These are phyloP conservation scores for Ctenopoma kingsleyae DNA, from an alignment of 2,797 vertebrate species.

Conservation along the genomic window DNA sequence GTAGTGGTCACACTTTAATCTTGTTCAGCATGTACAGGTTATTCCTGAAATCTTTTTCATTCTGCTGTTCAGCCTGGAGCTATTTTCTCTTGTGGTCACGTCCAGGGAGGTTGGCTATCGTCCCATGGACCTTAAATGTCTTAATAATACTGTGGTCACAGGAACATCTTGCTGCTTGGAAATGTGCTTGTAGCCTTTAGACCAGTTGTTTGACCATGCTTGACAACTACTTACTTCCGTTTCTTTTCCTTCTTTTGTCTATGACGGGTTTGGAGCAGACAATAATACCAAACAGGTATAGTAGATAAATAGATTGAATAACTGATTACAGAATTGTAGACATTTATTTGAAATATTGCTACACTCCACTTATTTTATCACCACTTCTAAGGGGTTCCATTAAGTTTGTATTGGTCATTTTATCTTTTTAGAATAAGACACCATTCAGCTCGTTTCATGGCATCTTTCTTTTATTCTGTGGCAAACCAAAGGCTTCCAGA, in stretches of 20 bases:
- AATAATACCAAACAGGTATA: not conserved
- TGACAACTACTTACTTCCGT: not conserved
- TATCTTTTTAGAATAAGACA: not conserved
- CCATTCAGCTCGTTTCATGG: not conserved
- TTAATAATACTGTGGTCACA: not conserved
- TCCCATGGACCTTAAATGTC: too few species aligned
- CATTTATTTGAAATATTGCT: not conserved
- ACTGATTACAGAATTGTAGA: too few species aligned
- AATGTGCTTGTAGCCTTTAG: not conserved
- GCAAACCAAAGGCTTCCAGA: not conserved
- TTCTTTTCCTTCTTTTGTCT: not conserved
- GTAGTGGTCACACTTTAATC: too few species aligned
- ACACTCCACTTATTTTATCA: not conserved
- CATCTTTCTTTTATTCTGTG: not conserved
- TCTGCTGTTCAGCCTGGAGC: too few species aligned
- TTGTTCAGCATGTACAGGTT: too few species aligned
- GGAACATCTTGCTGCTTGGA: not conserved
- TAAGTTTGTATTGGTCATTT: not conserved
- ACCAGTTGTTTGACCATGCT: not conserved
- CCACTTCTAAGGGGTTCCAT: not conserved
- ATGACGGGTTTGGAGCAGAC: not conserved
- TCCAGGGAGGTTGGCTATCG: too few species aligned
- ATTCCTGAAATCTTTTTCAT: too few species aligned
- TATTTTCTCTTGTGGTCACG: too few species aligned
- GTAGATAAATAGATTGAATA: too few species aligned